Percentiles rank a stretch among this genome's conserved stretches.
These are phyloP conservation scores for Nesoenas mayeri DNA, from an alignment of 2,113 vertebrate species.

Conservation along the genomic window DNA sequence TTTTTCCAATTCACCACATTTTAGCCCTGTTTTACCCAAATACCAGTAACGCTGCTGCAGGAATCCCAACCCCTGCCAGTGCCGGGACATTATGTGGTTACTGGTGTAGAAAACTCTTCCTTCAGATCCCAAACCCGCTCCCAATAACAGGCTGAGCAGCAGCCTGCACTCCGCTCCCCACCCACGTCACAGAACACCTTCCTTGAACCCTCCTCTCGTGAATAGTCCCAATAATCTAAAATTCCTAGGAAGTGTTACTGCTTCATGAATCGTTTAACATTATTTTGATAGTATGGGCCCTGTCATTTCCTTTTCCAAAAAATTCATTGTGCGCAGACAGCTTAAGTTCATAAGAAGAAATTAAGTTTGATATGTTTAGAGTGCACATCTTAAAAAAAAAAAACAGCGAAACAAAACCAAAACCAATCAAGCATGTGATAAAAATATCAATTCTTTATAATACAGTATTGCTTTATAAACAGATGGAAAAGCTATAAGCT, in stretches of 20 bases:
- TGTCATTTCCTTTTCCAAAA: constrained; percentile 45
- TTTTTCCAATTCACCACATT: not conserved
- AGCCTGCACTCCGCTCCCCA: not conserved
- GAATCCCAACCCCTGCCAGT: not conserved
- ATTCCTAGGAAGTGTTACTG: constrained; percentile 16
- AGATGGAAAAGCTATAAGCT: constrained; percentile 83
- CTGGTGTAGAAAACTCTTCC: not conserved
- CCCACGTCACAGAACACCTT: not conserved
- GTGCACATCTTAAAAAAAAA: constrained; percentile 76
- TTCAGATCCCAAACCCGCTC: not conserved
- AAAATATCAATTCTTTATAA: constrained; percentile 82
- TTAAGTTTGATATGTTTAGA: constrained; percentile 79
- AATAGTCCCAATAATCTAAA: not conserved
- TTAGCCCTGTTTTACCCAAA: not conserved
- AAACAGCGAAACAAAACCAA: constrained; percentile 22
- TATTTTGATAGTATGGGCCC: constrained; percentile 53
- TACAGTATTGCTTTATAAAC: constrained; percentile 89
- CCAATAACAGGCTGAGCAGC: not conserved
- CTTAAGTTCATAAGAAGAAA: constrained; percentile 81
- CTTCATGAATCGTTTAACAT: not conserved
- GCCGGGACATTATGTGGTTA: not conserved
- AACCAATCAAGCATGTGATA: constrained; percentile 80
- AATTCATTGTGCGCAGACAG: constrained; percentile 82
- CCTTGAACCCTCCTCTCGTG: not conserved
- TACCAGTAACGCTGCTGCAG: not conserved